These are phyloP conservation scores for Anthonomus grandis DNA, from an alignment of 1,140 invertebrate genomes.

Conservation along the genomic window DNA sequence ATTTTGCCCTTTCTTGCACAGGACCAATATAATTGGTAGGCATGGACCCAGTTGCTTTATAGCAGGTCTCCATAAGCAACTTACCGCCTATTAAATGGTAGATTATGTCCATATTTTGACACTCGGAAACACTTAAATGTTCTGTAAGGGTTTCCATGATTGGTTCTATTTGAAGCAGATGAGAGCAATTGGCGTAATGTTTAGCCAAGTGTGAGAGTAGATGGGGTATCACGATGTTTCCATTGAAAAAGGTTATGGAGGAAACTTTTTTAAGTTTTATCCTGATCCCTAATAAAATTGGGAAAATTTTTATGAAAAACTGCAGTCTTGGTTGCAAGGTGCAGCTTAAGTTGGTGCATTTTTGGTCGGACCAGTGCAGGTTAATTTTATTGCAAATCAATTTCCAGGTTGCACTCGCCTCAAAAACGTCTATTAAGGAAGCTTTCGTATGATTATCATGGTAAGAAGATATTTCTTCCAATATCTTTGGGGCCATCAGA, in stretches of 20 bases:
- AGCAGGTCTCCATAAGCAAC: constrained; percentile 20
- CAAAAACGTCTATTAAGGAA: neutral
- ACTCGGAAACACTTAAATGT: constrained; percentile 18
- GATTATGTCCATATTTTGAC: constrained; percentile 31
- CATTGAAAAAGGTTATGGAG: constrained; percentile 28
- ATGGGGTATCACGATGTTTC: constrained; percentile 16
- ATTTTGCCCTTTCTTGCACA: constrained; percentile 15
- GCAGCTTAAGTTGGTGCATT: constrained; percentile 16
- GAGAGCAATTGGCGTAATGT: constrained; percentile 27
- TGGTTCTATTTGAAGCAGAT: constrained; percentile 2
- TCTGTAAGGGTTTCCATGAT: constrained; percentile 24
- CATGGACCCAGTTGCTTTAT: constrained; percentile 24
- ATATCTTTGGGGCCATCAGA: constrained; percentile 2
- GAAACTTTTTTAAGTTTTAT: constrained; percentile 5
- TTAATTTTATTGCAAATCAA: constrained; percentile 15
- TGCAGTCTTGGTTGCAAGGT: constrained; percentile 16
- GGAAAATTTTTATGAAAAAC: constrained; percentile 25
- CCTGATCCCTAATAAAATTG: constrained; percentile 18
- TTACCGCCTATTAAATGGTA: constrained; percentile 32
- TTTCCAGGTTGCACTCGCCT: constrained; percentile 25
- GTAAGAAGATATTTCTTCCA: constrained; percentile 19
- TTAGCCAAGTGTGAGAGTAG: constrained; percentile 15
- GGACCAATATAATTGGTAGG: constrained; percentile 27
- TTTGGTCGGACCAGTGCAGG: neutral
- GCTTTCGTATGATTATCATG: neutral